Percentiles rank a stretch among this genome's conserved stretches.
Evolutionary conservation across 2,888 invertebrate species (phyloP).

Genomic region (Ceratothoa steindachneri): DNA sequence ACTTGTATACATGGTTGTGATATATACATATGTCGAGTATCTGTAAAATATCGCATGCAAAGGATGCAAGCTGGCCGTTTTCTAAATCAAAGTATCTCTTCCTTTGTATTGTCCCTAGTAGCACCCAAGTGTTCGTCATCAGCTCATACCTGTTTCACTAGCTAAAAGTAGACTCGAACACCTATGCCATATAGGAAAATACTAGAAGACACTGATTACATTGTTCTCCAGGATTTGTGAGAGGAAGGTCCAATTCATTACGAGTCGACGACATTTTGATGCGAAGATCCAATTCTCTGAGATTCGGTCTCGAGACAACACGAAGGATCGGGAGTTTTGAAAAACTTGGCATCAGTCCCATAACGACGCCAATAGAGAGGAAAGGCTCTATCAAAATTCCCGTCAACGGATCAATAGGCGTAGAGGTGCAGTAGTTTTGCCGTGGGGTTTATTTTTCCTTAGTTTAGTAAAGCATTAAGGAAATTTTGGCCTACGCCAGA

Average conservation of each 20-base stretch:
- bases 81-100: too few relatives aligned
- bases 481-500: too few relatives aligned
- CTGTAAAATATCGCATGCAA: too few relatives aligned
- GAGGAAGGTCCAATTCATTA: constrained; percentile 78
- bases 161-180: not conserved
- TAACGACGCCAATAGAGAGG: constrained; percentile 32
- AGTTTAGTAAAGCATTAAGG: too few relatives aligned
- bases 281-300: constrained; percentile 74
- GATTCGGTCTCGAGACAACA: constrained; percentile 64
- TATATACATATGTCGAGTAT: too few relatives aligned
- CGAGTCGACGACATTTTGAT: constrained; percentile 80
- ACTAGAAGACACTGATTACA: not conserved
- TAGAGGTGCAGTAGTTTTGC: constrained; percentile 60
- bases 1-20: too few relatives aligned
- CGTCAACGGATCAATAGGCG: constrained; percentile 76
- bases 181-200: not conserved
- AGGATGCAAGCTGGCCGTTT: too few relatives aligned
- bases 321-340: constrained; percentile 48
- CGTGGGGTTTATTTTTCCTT: not conserved
- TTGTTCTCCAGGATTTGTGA: constrained; percentile 50
- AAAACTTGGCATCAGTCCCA: constrained; percentile 47
- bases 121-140: constrained; percentile 64
- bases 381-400: constrained; percentile 68
- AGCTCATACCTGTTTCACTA: not conserved
- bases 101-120: not conserved